Base-by-base conservation (phyloP, 2,888 invertebrate genomes). In the Aphidius colemani region DNA sequence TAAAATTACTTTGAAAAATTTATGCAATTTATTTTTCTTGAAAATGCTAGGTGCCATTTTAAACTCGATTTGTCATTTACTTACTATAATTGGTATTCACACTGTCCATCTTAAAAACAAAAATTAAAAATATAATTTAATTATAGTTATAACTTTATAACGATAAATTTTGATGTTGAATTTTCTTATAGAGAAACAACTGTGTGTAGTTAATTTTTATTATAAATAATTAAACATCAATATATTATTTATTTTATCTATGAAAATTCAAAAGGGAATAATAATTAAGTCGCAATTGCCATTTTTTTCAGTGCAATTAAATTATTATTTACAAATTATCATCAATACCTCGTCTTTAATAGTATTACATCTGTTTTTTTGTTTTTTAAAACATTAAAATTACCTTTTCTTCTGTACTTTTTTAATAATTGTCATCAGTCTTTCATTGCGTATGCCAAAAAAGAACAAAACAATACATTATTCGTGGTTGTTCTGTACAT, bases 301-400 rank as follows among this genome's bases (percentile, higher is more conserved):
- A 74, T 55, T 48, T 63, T 53, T 55, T 61, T 62, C 74, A 76
- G 77, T 75, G 76, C 77, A 78, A 77, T 78, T 80, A 75, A 78
- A 77, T 30, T 80, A 77, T 78, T 81, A 81, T 81, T 71, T 81
- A 81, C 81, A 81, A 80, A 78, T 78, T 72, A 78, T 78, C 75
- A 76, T 72, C 72, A 75, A 59, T 64, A 59, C 49, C 41, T 50
- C 53, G 30, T 43, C 30, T 76, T 79, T 77, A 67, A 70, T 72
- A 75, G 75, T 77, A 79, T 79, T 79, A 79, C 78, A 79, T 78
- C 74, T 75, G 69, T 74, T 73, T 73, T 74, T 75, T 76, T 76
- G 78, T 75, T 74, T 61, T 56, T 62, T 51, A 50, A 58, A 11
- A 10, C 8, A 18, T 50, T 50, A 60, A 49, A 49, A 49, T 53